A percentile compares a stretch with the other conserved stretches of the same genome.
These are phyloP conservation scores for Thamnophis elegans DNA, from an alignment of 2,797 vertebrate genomes.

Conservation along the genomic window DNA sequence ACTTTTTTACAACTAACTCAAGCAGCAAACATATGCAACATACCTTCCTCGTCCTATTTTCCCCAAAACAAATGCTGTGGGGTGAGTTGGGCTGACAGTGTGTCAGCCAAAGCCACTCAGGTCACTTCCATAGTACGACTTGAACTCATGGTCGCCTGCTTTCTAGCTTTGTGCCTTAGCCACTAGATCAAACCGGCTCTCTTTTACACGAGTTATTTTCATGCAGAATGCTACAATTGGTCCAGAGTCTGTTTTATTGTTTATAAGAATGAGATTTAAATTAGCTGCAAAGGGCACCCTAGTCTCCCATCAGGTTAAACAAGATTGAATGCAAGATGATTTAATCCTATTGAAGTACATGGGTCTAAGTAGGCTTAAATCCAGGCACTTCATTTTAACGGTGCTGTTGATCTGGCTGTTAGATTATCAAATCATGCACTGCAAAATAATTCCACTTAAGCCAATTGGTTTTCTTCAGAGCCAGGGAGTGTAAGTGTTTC, in stretches of 20 bases:
- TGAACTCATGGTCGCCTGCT: not conserved
- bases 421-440: constrained; percentile 32
- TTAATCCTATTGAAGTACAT: constrained; percentile 18
- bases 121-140: not conserved
- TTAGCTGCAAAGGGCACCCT: not conserved
- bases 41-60: not conserved
- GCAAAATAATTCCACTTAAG: not conserved
- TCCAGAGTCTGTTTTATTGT: not conserved
- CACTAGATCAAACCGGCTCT: not conserved
- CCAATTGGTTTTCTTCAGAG: constrained; percentile 17
- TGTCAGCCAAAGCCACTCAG: not conserved
- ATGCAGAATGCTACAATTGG: not conserved
- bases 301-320: not conserved
- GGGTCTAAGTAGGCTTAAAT: constrained; percentile 6
- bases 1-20: not conserved
- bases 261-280: not conserved
- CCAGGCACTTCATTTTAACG: constrained; percentile 16
- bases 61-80: not conserved
- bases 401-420: constrained; percentile 11
- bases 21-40: not conserved
- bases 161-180: not conserved
- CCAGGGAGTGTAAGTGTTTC: constrained; percentile 14
- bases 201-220: not conserved
- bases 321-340: not conserved
- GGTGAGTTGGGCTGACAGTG: not conserved